Evolutionary conservation across 2,797 vertebrate genomes (phyloP), one percentile per base, ranked within the genome.

Genomic region (Rachycentron canadum): DNA sequence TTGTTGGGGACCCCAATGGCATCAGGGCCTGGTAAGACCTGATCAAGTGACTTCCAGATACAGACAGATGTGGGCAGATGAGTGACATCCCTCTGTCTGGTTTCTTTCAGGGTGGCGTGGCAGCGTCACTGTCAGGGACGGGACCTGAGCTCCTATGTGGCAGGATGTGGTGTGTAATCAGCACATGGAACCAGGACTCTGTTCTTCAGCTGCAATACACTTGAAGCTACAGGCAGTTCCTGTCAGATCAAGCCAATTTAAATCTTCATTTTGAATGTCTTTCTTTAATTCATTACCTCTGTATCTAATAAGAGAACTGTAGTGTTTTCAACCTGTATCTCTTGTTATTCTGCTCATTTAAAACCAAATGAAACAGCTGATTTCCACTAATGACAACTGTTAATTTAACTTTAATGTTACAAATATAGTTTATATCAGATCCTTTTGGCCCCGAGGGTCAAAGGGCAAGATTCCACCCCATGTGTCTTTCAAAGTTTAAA

Each of bases 101-200:
- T 73, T 86, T 55, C 78, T 73, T 86, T 55, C 78, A 94, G 94
- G 94, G 87, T 91, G 68, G 92, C 61, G 32, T 94, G 93, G 93
- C 4, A 12, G 0, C 0, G 0, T 6, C 11, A 53, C 49, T 94
- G 93, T 23, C 0, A 32, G 67, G 26, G 53, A 32, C 67, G 0
- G 0, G 82, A 94, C 58, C 25, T 94, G 58, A 90, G 71, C 4
- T 5, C 53, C 6, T 93, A 86, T 7, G 0, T 88, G 41, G 13
- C n/a, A 0, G 91, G 86, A 61, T 93, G 92, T 79, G 49, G 69
- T 3, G 0, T 90, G 41, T 86, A 70, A 69, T 25, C 52, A 25
- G 6, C 23, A 1, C 4, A 0, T 7, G 28, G 26, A 50, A 21
- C 4, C 5, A 53, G 58, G 50, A 66, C 0, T 1, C 6, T 10